Evolutionary conservation across 2,888 invertebrate species (phyloP), one percentile per base, ranked within the genome.

Genomic region (Macroteleia sp.): DNA sequence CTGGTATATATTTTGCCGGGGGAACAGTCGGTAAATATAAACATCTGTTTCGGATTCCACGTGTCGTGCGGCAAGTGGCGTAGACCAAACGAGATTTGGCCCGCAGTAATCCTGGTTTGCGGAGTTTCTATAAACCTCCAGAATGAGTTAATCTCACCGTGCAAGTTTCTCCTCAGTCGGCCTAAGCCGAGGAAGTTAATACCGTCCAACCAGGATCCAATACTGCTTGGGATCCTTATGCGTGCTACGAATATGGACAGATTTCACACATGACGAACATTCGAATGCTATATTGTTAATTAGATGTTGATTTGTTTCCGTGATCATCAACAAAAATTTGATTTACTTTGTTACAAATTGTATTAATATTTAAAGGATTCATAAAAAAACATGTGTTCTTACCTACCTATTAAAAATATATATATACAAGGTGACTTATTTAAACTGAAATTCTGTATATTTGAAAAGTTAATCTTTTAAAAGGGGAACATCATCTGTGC

Each of bases 1-100:
- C 64, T 52, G 54, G 56, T 61, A 28, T 50, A 77, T 32, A 64
- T 62, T 67, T 59, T 34, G 56, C 34, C 12, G 44, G 28, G 14
- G 64, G 14, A 42, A 44, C 56, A 67, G 64, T 78, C 70, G 71
- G 86, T 81, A 88, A 87, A 87, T 84, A 87, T 87, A 85, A 87
- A 89, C 87, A 88, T 86, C 87, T 87, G 87, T 88, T 86, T 83
- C 78, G 85, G 84, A 89, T 87, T 86, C 85, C 79, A 69, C 79
- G 83, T 85, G 84, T 84, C 83, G 82, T 76, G 82, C 62, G 73
- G 77, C 48, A 80, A 81, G 81, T 61, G 77, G 67, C 78, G 66
- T 70, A 74, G 80, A 82, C 80, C 82, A 82, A 84, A 81, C 74
- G 80, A 83, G 83, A 85, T 85, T 85, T 82, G 82, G 83, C 79